Percentiles rank a stretch among this genome's conserved stretches.
These are phyloP conservation scores for Accipiter virgatus DNA, from an alignment of 2,113 vertebrate species.

Conservation along the genomic window DNA sequence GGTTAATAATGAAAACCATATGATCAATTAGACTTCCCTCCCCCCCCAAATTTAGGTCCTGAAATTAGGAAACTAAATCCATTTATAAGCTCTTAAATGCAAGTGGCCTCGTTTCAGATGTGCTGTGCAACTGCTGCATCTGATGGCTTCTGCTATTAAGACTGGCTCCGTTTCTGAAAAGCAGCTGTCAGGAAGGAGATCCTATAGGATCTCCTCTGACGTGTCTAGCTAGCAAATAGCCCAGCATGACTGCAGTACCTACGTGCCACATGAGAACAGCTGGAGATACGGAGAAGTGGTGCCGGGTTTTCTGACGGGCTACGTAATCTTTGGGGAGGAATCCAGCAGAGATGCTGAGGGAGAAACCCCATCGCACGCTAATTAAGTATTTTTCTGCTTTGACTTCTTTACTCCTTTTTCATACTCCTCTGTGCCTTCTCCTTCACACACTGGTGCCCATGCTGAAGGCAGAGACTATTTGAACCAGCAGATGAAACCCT, in stretches of 20 bases:
- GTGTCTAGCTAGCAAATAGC: background rate
- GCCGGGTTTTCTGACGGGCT: background rate
- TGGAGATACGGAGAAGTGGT: background rate
- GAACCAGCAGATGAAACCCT: background rate
- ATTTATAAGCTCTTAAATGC: background rate
- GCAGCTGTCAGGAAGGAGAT: background rate
- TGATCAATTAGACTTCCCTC: background rate
- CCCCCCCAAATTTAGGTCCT: background rate
- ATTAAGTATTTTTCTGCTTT: background rate
- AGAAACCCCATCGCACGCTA: background rate
- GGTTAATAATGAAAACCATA: background rate
- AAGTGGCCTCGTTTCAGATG: background rate
- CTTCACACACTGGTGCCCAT: background rate
- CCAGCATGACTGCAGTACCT: background rate
- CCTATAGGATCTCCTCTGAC: background rate
- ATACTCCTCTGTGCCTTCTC: background rate
- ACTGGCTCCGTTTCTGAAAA: background rate
- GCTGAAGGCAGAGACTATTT: background rate
- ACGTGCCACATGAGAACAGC: background rate
- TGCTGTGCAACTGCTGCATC: background rate
- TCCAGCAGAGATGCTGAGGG: background rate
- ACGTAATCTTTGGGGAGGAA: background rate
- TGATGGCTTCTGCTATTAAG: background rate
- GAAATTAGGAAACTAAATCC: conserved; percentile 9
- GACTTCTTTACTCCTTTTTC: conserved; percentile 24